Evolutionary conservation across 2,113 vertebrate genomes (phyloP).

Genomic region (Onychostruthus taczanowskii): DNA sequence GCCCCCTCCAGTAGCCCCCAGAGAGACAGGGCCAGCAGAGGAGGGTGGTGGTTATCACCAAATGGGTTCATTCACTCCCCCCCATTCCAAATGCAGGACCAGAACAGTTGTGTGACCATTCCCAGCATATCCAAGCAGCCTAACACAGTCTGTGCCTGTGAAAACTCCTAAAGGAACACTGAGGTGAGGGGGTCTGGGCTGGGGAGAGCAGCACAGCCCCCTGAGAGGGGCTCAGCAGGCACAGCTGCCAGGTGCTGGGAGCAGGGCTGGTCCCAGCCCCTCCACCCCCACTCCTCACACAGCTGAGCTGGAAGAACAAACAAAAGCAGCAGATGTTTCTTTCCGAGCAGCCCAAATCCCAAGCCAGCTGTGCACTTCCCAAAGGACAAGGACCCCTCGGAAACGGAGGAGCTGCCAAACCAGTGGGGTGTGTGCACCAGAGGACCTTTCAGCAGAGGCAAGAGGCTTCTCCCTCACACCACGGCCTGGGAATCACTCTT

Average conservation of each 20-base stretch:
- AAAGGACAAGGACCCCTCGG: conserved; percentile 41
- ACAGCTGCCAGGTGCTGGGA: neutral
- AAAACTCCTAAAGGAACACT: neutral
- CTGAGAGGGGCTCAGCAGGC: accelerated
- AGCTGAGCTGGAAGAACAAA: neutral
- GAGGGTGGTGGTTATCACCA: neutral
- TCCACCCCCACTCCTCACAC: neutral
- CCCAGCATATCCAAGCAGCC: neutral
- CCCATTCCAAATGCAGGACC: neutral
- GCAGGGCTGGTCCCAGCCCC: neutral
- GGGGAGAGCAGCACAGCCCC: neutral
- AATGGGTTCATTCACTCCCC: accelerated
- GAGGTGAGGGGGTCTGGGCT: neutral
- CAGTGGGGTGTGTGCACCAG: neutral
- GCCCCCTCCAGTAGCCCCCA: neutral
- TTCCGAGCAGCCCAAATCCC: neutral
- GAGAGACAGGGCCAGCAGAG: neutral
- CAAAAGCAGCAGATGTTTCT: neutral
- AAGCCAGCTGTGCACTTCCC: conserved; percentile 23
- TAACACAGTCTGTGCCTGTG: accelerated
- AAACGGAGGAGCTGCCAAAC: neutral
- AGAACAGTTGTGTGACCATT: neutral
- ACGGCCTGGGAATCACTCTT: neutral
- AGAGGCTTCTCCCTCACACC: neutral
- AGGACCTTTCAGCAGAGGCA: conserved; percentile 19